Evolutionary conservation across 1,140 invertebrate genomes (phyloP).

Genomic region (Listronotus oregonensis): DNA sequence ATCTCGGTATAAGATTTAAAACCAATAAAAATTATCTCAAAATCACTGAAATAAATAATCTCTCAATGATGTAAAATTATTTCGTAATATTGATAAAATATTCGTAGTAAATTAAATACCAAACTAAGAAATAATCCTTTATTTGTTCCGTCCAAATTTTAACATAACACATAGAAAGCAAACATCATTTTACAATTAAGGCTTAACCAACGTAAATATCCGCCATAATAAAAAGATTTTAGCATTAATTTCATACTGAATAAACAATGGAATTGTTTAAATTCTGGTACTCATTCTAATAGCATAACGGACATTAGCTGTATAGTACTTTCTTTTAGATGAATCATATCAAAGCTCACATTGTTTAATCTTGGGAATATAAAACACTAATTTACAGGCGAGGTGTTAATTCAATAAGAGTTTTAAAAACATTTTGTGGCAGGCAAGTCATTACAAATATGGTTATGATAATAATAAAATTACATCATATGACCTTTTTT

Average conservation of each 20-base stretch:
- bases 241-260: constrained; percentile 33
- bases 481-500: too few relatives aligned
- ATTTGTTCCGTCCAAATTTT: constrained; percentile 36
- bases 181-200: constrained; percentile 37
- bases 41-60: too few relatives aligned
- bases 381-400: too few relatives aligned
- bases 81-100: constrained; percentile 24
- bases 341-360: constrained; percentile 16
- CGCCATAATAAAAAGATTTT: constrained; percentile 37
- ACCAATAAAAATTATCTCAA: too few relatives aligned
- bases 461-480: too few relatives aligned
- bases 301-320: constrained; percentile 21
- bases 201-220: constrained; percentile 35
- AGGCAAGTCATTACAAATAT: too few relatives aligned
- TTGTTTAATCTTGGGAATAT: constrained; percentile 13
- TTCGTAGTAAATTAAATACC: constrained; percentile 26
- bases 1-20: too few relatives aligned
- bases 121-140: constrained; percentile 25
- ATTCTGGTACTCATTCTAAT: constrained; percentile 28
- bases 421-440: too few relatives aligned
- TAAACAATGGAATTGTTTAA: constrained; percentile 32
- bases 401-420: too few relatives aligned
- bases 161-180: constrained; percentile 33
- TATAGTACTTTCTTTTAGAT: constrained; percentile 32
- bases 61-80: constrained; percentile 8